Evolutionary conservation across 2,888 invertebrate genomes (phyloP).

Genomic region (Physocephala rufipes): DNA sequence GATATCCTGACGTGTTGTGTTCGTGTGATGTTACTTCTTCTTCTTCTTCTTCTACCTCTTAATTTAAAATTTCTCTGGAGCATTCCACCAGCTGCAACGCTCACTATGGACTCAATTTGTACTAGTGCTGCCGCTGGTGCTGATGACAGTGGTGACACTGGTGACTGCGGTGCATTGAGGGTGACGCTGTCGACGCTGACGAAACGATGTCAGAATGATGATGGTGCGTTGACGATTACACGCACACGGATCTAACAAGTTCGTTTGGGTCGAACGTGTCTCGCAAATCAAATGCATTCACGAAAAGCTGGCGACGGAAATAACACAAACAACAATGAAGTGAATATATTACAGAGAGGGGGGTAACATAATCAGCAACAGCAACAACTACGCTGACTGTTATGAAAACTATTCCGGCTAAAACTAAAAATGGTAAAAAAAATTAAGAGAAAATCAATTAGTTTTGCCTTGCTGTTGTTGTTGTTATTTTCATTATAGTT

Average conservation of each 20-base stretch:
- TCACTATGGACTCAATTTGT: constrained; percentile 10
- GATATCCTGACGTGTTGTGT: neutral
- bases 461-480: neutral
- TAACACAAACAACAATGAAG: constrained; percentile 8
- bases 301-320: neutral
- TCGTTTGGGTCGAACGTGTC: constrained; percentile 24
- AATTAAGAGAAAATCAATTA: neutral
- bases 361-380: neutral
- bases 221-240: neutral
- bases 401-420: neutral
- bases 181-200: neutral
- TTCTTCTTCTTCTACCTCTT: too few species aligned
- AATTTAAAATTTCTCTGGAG: neutral
- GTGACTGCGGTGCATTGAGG: neutral
- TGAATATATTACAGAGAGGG: neutral
- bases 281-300: constrained; percentile 17
- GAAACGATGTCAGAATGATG: too few species aligned
- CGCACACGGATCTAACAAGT: constrained; percentile 13
- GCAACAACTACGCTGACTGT: neutral
- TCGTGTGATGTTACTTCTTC: neutral
- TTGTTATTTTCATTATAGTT: neutral
- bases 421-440: neutral
- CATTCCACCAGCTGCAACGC: constrained; percentile 8
- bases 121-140: neutral
- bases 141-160: neutral